Conservation (phyloP, 2,797 vertebrate genomes). For the Sebastes cheni region DNA sequence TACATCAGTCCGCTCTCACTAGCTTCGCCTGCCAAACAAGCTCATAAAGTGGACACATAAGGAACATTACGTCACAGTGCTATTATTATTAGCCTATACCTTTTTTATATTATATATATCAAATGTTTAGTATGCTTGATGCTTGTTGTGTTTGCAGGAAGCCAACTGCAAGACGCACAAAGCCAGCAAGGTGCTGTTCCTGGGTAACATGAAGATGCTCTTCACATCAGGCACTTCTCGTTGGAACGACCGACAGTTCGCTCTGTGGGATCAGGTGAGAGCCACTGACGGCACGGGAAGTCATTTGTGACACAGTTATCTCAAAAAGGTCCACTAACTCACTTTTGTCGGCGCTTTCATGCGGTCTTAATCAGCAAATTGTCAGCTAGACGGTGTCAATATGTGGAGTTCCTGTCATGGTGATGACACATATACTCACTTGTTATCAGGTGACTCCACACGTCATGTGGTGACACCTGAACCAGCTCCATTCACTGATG, state of each 20-base stretch:
- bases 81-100: neutral
- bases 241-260: conserved; percentile 90
- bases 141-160: conserved; percentile 80
- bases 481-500: neutral
- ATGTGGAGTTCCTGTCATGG: neutral
- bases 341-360: neutral
- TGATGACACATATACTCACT: neutral
- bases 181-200: conserved; percentile 89
- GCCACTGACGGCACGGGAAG: neutral
- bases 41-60: neutral
- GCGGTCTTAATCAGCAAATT: neutral
- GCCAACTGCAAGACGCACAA: conserved; percentile 85
- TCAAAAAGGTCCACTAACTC: neutral
- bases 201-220: conserved; percentile 89
- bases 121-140: neutral
- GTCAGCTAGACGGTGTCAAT: neutral
- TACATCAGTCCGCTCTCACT: conserved; percentile 4
- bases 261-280: conserved; percentile 77
- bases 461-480: neutral
- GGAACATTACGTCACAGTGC: neutral
- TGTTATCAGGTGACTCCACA: neutral
- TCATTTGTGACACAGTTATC: neutral
- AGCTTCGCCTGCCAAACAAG: conserved; percentile 8
- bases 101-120: neutral
- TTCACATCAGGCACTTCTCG: conserved; percentile 88